Conservation (phyloP, 2,888 invertebrate species). For the Phalera bucephala region DNA sequence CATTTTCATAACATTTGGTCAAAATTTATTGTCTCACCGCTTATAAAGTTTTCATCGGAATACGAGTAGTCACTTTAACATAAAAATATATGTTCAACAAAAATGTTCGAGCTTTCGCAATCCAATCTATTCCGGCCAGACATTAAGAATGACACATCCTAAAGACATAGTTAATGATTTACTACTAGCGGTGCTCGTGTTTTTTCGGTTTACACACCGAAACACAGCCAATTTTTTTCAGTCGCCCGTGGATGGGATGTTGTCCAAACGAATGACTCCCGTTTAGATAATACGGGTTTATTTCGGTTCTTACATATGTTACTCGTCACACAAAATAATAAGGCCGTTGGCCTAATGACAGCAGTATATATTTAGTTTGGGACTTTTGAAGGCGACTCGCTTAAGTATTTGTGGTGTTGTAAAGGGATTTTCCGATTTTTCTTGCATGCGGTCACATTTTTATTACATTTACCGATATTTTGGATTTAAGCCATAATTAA, state of each 20-base stretch:
- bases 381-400: constrained; percentile 63
- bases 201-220: constrained; percentile 54
- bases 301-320: constrained; percentile 77
- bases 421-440: constrained; percentile 34
- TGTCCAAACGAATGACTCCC: constrained; percentile 58
- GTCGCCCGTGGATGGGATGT: constrained; percentile 48
- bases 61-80: constrained; percentile 34
- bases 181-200: constrained; percentile 38
- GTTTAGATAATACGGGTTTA: constrained; percentile 77
- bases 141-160: constrained; percentile 48
- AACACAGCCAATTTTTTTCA: constrained; percentile 65
- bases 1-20: constrained; percentile 25
- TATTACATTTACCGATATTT: too few species aligned
- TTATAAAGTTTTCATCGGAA: constrained; percentile 41
- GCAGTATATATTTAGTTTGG: constrained; percentile 62
- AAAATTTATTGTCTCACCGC: constrained; percentile 23
- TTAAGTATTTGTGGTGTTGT: constrained; percentile 46
- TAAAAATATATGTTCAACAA: constrained; percentile 37
- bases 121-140: constrained; percentile 42
- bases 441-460: too few species aligned
- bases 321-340: constrained; percentile 79
- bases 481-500: too few species aligned
- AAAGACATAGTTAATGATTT: constrained; percentile 64
- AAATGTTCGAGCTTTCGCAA: constrained; percentile 44
- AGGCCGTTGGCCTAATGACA: constrained; percentile 82